phyloP scores from a whole-genome alignment of 2,113 vertebrate genomes.

The Chauna torquata region DNA sequence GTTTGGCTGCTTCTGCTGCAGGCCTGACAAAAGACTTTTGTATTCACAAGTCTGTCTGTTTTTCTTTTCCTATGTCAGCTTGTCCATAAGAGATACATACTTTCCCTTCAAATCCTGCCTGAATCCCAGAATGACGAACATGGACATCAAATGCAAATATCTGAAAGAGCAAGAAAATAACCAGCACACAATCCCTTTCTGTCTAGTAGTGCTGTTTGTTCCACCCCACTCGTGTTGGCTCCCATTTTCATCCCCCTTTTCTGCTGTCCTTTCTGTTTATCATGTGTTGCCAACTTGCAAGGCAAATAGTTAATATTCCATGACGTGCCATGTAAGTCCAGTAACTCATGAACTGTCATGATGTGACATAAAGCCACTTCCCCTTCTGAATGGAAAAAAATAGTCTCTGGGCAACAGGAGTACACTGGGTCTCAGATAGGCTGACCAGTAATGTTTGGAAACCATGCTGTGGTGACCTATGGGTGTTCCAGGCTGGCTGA shows the following conservation, averaged over 20 bases:
- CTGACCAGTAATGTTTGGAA: not conserved
- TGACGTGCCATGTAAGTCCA: not conserved
- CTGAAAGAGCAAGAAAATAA: slow-evolving; percentile 48
- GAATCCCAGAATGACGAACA: not conserved
- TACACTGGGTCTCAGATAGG: not conserved
- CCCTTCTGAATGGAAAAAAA: slow-evolving; percentile 1
- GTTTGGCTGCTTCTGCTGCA: not conserved
- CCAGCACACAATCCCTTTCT: not conserved
- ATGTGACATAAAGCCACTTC: not conserved
- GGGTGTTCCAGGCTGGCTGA: not conserved
- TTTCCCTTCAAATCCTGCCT: not conserved
- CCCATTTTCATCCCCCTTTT: not conserved
- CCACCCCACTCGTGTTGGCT: not conserved
- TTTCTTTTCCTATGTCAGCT: not conserved
- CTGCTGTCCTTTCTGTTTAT: not conserved
- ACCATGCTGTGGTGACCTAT: not conserved
- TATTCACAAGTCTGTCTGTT: not conserved
- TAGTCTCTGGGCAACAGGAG: not conserved
- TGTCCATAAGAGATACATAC: not conserved
- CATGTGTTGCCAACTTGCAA: not conserved
- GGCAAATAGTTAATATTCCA: not conserved
- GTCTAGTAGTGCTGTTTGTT: not conserved
- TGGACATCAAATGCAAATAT: not conserved
- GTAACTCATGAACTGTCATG: not conserved
- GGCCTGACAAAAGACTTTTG: not conserved